phyloP scores from a whole-genome alignment of 2,888 invertebrate genomes.

The Axea sp. region DNA sequence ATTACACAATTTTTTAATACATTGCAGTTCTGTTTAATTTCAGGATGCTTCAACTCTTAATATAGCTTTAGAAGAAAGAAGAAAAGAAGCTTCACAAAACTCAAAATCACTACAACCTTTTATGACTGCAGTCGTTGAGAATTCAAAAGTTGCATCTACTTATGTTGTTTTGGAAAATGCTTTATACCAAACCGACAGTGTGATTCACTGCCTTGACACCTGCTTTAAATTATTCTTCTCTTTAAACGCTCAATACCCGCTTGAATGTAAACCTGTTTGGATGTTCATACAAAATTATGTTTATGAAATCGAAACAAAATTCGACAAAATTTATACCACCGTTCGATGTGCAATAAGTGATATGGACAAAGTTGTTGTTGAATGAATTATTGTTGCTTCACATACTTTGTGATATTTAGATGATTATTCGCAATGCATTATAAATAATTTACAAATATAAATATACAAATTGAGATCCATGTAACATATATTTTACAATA shows the following conservation, averaged over 20 bases:
- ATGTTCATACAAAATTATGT: slow-evolving; percentile 49
- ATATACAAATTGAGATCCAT: too few relatives aligned
- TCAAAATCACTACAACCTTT: slow-evolving; percentile 41
- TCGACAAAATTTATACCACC: slow-evolving; percentile 46
- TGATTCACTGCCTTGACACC: slow-evolving; percentile 30
- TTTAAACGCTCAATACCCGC: slow-evolving; percentile 37
- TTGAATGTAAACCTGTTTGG: slow-evolving; percentile 47
- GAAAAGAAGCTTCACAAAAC: slow-evolving; percentile 26
- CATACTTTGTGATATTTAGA: too few relatives aligned
- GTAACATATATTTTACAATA: too few relatives aligned
- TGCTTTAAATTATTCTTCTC: slow-evolving; percentile 47
- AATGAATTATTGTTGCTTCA: not conserved
- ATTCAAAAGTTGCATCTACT: slow-evolving; percentile 21
- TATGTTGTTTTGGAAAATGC: slow-evolving; percentile 40
- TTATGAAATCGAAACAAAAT: slow-evolving; percentile 44
- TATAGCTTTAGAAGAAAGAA: slow-evolving; percentile 28
- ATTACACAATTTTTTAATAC: too few relatives aligned
- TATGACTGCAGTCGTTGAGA: slow-evolving; percentile 34
- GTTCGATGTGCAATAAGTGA: slow-evolving; percentile 44
- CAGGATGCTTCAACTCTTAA: slow-evolving; percentile 23
- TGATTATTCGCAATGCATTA: too few relatives aligned
- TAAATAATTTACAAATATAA: too few relatives aligned
- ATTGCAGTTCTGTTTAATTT: too few relatives aligned
- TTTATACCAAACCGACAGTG: slow-evolving; percentile 45
- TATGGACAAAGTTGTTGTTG: slow-evolving; percentile 37